Conservation (phyloP, 2,888 invertebrate species). For the Allolobophora icterica region DNA sequence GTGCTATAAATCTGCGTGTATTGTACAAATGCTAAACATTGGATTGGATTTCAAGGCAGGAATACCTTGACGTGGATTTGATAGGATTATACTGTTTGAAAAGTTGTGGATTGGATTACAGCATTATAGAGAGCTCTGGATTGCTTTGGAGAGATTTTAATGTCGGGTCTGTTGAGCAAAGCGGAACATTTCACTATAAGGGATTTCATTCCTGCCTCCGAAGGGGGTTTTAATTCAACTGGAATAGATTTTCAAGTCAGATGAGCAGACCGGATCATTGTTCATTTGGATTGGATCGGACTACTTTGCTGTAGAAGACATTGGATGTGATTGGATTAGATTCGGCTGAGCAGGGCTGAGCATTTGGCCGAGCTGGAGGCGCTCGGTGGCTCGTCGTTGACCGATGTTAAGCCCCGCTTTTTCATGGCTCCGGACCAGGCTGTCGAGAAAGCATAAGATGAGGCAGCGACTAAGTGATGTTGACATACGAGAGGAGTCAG, state of each 20-base stretch:
- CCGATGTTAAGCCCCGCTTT: constrained; percentile 18
- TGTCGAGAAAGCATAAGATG: constrained; percentile 14
- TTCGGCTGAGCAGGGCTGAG: not conserved
- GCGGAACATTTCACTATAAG: no score
- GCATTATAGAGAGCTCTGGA: no score
- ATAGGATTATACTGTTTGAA: not conserved
- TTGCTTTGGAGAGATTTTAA: no score
- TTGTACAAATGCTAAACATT: not conserved
- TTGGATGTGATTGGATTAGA: not conserved
- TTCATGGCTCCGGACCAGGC: not conserved
- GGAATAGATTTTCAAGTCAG: no score
- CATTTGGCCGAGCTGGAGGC: not conserved
- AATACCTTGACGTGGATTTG: not conserved
- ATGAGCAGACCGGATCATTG: no score
- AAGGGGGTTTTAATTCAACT: no score
- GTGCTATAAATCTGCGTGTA: not conserved
- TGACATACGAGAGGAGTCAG: constrained; percentile 24
- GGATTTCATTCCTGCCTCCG: no score
- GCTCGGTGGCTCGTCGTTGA: constrained; percentile 5
- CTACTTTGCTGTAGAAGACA: not conserved
- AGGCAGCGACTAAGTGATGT: not conserved
- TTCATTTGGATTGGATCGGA: not conserved
- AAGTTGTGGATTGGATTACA: no score
- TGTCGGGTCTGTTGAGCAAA: no score
- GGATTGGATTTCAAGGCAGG: not conserved